phyloP scores from a whole-genome alignment of 2,113 vertebrate genomes.

The Poicephalus gulielmi region DNA sequence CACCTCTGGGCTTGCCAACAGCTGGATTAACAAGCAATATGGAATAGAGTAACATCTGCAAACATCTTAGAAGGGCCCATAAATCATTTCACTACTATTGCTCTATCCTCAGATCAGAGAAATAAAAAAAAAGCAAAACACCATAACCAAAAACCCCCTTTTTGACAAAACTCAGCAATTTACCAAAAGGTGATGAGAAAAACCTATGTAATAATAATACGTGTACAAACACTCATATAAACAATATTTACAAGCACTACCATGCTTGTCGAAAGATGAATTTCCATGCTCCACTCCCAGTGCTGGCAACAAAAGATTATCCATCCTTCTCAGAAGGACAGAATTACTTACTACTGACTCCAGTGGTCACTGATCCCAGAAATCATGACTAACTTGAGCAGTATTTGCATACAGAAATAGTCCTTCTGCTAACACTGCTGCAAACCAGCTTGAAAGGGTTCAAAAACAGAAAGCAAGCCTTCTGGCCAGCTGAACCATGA shows the following conservation, averaged over 20 bases:
- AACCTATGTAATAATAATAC: not conserved
- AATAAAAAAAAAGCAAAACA: not conserved
- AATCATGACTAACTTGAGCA: not conserved
- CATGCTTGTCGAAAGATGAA: not conserved
- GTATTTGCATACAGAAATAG: not conserved
- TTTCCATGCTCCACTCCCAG: not conserved
- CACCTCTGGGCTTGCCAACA: not conserved
- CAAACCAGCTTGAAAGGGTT: not conserved
- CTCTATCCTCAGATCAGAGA: not conserved
- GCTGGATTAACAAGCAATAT: accelerated
- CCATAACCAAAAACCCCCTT: not conserved
- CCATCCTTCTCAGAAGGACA: not conserved
- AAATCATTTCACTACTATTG: not conserved
- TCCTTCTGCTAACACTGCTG: not conserved
- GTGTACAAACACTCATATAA: not conserved
- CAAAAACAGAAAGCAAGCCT: not conserved
- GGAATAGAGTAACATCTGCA: not conserved
- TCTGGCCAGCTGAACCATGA: accelerated
- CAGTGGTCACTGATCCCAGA: not conserved
- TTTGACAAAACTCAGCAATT: not conserved
- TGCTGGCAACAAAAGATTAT: not conserved
- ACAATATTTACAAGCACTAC: not conserved
- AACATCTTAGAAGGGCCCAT: not conserved
- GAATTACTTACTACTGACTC: not conserved
- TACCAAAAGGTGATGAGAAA: not conserved